These are phyloP conservation scores for Epinotia brunnichana DNA, from an alignment of 2,888 invertebrate species.

Conservation along the genomic window DNA sequence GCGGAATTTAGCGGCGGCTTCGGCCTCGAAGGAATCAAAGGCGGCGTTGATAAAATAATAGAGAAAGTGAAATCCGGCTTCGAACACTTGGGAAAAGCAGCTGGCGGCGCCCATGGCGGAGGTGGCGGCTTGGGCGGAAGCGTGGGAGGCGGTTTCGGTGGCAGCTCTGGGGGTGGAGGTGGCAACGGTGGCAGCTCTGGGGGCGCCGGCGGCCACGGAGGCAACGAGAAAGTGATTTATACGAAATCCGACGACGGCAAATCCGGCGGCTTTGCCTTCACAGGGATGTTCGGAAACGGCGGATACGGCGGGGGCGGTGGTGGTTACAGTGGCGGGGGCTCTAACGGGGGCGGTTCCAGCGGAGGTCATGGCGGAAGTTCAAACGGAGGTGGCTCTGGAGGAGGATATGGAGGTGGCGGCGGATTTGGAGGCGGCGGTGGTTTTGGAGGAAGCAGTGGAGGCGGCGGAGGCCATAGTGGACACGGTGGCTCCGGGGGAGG, in stretches of 20 bases:
- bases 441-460: constrained; percentile 55
- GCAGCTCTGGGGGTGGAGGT: constrained; percentile 45
- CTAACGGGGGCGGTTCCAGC: constrained; percentile 55
- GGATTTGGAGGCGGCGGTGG: constrained; percentile 47
- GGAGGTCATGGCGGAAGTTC: constrained; percentile 51
- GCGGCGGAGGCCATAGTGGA: constrained; percentile 52
- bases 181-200: constrained; percentile 44
- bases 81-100: constrained; percentile 15
- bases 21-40: constrained; percentile 49
- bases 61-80: constrained; percentile 32
- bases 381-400: constrained; percentile 35
- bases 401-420: constrained; percentile 45
- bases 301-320: constrained; percentile 76
- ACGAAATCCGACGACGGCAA: constrained; percentile 74
- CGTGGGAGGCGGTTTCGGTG: constrained; percentile 48
- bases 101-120: constrained; percentile 44
- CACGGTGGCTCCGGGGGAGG: constrained; percentile 36
- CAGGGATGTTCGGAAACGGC: constrained; percentile 70
- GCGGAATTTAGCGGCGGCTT: constrained; percentile 35
- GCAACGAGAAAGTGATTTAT: constrained; percentile 64
- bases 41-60: constrained; percentile 43
- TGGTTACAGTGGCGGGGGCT: constrained; percentile 60
- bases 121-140: constrained; percentile 47
- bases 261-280: constrained; percentile 76
- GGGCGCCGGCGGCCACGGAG: constrained; percentile 49